These are phyloP conservation scores for Ptychadena robeensis DNA, from an alignment of 2,797 vertebrate genomes.

Conservation along the genomic window DNA sequence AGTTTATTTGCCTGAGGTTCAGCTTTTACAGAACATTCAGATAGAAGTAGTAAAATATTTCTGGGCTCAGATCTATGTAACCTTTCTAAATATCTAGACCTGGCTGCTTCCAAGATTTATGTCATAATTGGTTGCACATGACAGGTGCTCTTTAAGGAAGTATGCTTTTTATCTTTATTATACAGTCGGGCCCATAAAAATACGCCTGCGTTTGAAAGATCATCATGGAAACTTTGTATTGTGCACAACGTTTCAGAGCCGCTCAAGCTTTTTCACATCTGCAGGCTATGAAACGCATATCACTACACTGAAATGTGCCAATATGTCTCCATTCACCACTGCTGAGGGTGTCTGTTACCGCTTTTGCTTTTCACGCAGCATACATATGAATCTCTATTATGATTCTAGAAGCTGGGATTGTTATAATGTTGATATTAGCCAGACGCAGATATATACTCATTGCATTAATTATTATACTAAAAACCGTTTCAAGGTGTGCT, in stretches of 20 bases:
- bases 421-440: conserved; percentile 1
- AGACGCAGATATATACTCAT: neutral
- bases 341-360: neutral
- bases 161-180: neutral
- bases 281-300: conserved; percentile 6
- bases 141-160: neutral
- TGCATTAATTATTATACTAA: neutral
- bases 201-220: neutral
- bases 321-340: neutral
- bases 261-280: neutral
- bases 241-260: neutral
- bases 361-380: neutral
- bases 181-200: neutral
- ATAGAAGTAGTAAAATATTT: neutral
- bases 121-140: neutral
- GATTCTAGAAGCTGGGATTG: neutral
- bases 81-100: neutral
- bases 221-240: neutral
- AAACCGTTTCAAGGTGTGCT: neutral
- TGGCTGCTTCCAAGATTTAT: neutral
- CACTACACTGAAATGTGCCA: neutral
- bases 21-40: neutral
- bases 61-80: neutral
- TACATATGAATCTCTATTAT: neutral
- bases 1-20: neutral